Conservation (phyloP, 2,113 vertebrate genomes). For the Zapus hudsonius region DNA sequence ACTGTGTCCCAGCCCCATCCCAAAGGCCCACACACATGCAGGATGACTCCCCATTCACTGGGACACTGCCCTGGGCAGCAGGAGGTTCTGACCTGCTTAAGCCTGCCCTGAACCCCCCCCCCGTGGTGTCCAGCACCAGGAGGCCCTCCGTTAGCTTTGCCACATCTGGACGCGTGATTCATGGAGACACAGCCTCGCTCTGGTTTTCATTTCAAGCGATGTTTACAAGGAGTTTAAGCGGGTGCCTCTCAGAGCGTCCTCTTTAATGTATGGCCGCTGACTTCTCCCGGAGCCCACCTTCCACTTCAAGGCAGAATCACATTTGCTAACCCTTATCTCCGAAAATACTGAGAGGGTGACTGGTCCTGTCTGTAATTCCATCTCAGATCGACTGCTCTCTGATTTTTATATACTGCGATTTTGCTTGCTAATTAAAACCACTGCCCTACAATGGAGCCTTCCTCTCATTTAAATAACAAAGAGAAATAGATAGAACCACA, state of each 20-base stretch:
- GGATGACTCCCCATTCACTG: fast-evolving
- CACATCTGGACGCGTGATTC: conserved; percentile 54
- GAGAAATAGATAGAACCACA: conserved; percentile 69
- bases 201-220: conserved; percentile 37
- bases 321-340: conserved; percentile 53
- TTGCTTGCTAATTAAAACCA: conserved; percentile 78
- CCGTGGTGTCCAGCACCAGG: not conserved
- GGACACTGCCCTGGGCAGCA: fast-evolving
- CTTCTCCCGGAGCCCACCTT: not conserved
- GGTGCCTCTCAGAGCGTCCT: not conserved
- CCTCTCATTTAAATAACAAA: conserved; percentile 69
- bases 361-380: conserved; percentile 56
- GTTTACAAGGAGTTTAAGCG: conserved; percentile 42
- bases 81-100: not conserved
- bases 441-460: conserved; percentile 53
- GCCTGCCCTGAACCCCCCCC: not conserved
- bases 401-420: conserved; percentile 43
- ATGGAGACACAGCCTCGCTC: not conserved
- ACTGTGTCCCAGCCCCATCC: not conserved
- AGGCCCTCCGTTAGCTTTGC: not conserved
- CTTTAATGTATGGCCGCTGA: not conserved
- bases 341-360: conserved; percentile 40
- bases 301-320: conserved; percentile 15
- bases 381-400: conserved; percentile 52
- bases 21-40: not conserved